Evolutionary conservation across 2,113 vertebrate species (phyloP), one percentile per base, ranked within the genome.

Genomic region (Octodon degus): DNA sequence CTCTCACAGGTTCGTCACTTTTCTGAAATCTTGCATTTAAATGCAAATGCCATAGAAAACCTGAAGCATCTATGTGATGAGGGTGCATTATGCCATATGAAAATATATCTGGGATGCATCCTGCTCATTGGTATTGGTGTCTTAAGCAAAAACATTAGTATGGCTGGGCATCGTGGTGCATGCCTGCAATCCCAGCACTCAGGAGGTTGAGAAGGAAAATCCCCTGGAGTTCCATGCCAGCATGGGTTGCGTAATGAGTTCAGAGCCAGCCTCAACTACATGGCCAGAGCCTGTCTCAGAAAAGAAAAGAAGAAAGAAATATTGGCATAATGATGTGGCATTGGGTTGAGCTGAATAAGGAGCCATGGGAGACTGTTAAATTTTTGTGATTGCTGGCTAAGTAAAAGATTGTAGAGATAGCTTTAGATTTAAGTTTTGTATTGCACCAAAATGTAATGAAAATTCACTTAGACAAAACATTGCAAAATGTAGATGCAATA

Each of bases 1-100:
- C 99, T 99, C 47, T 99, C 99, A 55, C 99, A 99, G 99, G 99
- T 99, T 63, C 25, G 55, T 81, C 47, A 5, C 24, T 37, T 79
- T 93, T 79, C 76, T 68, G 24, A 81, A 76, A 47, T 50, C 80
- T 91, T 55, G 27, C 1, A 4, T 62, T 58, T 67, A 74, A 89
- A 24, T 47, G 20, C 0, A 47, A 7, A n/a, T 55, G 55, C 65
- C 58, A 34, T 86, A 32, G 53, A 85, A 80, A 72, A 5, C 6
- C 62, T 63, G n/a, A 83, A 53, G 19, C 4, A 32, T 74, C 37
- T 22, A 24, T 40, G 63, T 68, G 17, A 53, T 87, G 79, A 80
- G 32, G 27, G 83, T 92, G 32, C 11, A 53, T 62, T 25, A 47
- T 72, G 79, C 68, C 58, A 90, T 65, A 27, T 53, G 50, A 47